A percentile compares a stretch with the other conserved stretches of the same genome.
Conservation (phyloP, 2,888 invertebrate genomes). For the Agrilus biguttatus region DNA sequence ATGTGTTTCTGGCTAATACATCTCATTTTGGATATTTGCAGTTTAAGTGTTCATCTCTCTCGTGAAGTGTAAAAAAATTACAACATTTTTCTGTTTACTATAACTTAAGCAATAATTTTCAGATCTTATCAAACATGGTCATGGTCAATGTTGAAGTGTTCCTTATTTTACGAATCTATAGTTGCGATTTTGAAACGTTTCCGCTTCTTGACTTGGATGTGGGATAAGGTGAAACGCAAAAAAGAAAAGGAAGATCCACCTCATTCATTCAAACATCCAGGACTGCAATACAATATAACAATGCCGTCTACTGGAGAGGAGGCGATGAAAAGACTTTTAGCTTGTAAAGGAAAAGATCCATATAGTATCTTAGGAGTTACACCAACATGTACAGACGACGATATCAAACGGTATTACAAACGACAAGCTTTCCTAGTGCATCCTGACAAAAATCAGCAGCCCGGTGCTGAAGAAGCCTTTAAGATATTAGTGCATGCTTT, state of each 20-base stretch:
- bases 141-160: constrained; percentile 22
- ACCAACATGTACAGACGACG: constrained; percentile 78
- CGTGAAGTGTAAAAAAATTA: constrained; percentile 51
- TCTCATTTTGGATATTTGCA: constrained; percentile 65
- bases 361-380: constrained; percentile 67
- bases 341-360: constrained; percentile 92
- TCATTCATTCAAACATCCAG: constrained; percentile 33
- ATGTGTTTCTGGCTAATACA: constrained; percentile 65
- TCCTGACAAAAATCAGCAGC: constrained; percentile 90
- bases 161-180: constrained; percentile 18
- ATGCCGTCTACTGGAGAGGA: constrained; percentile 86
- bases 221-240: constrained; percentile 27
- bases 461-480: constrained; percentile 92
- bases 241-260: constrained; percentile 30
- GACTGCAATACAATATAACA: constrained; percentile 56
- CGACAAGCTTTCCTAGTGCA: constrained; percentile 88
- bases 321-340: constrained; percentile 82
- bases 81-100: neutral
- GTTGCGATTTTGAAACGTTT: constrained; percentile 20
- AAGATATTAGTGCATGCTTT: constrained; percentile 92
- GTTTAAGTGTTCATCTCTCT: constrained; percentile 58
- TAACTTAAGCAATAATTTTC: neutral
- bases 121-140: constrained; percentile 23
- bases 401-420: constrained; percentile 88
- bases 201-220: constrained; percentile 24